These are phyloP conservation scores for Micromys minutus DNA, from an alignment of 2,113 vertebrate genomes.

Conservation along the genomic window DNA sequence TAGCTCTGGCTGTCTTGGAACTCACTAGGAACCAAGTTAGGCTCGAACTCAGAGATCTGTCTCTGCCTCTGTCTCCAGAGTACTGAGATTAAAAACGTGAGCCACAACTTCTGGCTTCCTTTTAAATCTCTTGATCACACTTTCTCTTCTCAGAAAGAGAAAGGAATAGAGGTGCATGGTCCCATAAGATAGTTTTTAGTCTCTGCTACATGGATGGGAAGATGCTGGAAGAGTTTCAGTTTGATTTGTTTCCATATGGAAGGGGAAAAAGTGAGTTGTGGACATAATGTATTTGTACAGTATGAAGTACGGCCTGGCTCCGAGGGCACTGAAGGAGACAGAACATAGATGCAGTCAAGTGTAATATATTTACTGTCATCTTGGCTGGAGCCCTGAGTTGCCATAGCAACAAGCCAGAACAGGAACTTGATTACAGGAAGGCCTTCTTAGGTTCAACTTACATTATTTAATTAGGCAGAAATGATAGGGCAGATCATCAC, in stretches of 20 bases:
- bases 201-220: not conserved
- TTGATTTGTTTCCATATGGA: slow-evolving; percentile 3
- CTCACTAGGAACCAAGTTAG: not conserved
- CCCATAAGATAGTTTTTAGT: not conserved
- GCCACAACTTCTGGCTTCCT: not conserved
- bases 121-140: not conserved
- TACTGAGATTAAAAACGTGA: not conserved
- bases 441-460: slow-evolving; percentile 53
- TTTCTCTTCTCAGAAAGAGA: slow-evolving; percentile 29
- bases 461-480: slow-evolving; percentile 62
- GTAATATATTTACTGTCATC: slow-evolving; percentile 69
- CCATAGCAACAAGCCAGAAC: slow-evolving; percentile 59
- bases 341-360: slow-evolving; percentile 59
- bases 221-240: not conserved
- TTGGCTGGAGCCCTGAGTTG: slow-evolving; percentile 59
- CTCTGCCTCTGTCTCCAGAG: not conserved
- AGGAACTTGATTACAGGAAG: slow-evolving; percentile 64
- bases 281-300: not conserved
- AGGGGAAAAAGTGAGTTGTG: not conserved
- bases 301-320: slow-evolving; percentile 6
- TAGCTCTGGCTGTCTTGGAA: not conserved
- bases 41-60: not conserved
- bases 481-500: slow-evolving; percentile 3
- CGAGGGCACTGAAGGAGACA: slow-evolving; percentile 53
- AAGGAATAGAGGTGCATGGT: slow-evolving; percentile 28